These are phyloP conservation scores for Teleopsis dalmanni DNA, from an alignment of 1,140 invertebrate species.

Conservation along the genomic window DNA sequence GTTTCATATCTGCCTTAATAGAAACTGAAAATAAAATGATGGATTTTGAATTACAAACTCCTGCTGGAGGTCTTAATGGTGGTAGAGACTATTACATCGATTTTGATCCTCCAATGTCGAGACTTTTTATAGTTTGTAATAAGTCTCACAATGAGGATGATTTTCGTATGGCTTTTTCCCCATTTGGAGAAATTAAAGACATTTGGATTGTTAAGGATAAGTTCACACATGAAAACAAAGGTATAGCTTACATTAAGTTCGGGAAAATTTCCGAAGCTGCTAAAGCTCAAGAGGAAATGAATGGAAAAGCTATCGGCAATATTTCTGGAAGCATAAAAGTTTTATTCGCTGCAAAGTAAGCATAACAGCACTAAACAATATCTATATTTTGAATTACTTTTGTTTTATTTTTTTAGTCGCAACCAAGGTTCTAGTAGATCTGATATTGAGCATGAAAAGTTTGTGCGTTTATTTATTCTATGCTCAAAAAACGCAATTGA, in stretches of 20 bases:
- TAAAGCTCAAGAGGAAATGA: slow-evolving; percentile 74
- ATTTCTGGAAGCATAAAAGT: slow-evolving; percentile 79
- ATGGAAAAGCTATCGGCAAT: slow-evolving; percentile 67
- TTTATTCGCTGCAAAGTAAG: slow-evolving; percentile 72
- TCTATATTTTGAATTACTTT: slow-evolving; percentile 1
- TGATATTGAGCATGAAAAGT: slow-evolving; percentile 76
- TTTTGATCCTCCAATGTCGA: slow-evolving; percentile 71
- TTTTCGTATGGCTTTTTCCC: slow-evolving; percentile 66
- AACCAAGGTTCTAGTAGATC: slow-evolving; percentile 67
- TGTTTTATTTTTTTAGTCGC: slow-evolving; percentile 47
- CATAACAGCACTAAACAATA: slow-evolving; percentile 13
- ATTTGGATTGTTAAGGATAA: slow-evolving; percentile 83
- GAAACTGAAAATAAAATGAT: too few species aligned
- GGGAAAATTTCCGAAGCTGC: slow-evolving; percentile 81
- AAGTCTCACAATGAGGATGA: slow-evolving; percentile 74
- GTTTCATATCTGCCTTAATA: too few species aligned
- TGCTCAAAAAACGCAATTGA: slow-evolving; percentile 74
- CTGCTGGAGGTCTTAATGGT: too few species aligned
- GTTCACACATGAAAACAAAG: slow-evolving; percentile 76
- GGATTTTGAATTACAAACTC: too few species aligned
- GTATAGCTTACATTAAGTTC: slow-evolving; percentile 74
- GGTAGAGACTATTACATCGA: too few species aligned
- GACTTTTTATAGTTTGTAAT: slow-evolving; percentile 80
- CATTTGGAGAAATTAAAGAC: slow-evolving; percentile 78
- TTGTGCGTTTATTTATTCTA: slow-evolving; percentile 80